Percentiles rank a stretch among this genome's conserved stretches.
Evolutionary conservation across 2,888 invertebrate species (phyloP).

Genomic region (Macaria notata): DNA sequence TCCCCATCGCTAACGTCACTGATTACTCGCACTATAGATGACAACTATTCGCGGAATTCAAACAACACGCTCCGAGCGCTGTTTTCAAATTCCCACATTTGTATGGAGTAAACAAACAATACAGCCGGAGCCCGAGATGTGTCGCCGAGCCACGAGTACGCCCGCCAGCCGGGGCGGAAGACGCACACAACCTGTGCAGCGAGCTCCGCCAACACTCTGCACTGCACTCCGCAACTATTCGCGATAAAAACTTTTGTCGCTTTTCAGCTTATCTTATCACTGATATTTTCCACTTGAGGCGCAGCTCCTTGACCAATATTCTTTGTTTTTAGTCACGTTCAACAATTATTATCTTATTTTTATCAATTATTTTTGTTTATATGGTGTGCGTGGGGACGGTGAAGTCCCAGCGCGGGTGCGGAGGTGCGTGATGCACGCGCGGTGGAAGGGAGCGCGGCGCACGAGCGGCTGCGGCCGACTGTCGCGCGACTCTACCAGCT

Average conservation of each 20-base stretch:
- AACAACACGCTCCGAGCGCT: slow-evolving; percentile 46
- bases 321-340: slow-evolving; percentile 45
- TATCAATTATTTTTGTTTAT: no score
- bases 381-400: no score
- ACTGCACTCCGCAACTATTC: slow-evolving; percentile 50
- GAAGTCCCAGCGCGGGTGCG: background rate
- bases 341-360: background rate
- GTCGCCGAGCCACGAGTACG: slow-evolving; percentile 40
- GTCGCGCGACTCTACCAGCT: slow-evolving; percentile 24
- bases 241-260: slow-evolving; percentile 55
- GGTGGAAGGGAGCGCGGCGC: slow-evolving; percentile 49
- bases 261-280: slow-evolving; percentile 65
- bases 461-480: slow-evolving; percentile 39
- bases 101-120: slow-evolving; percentile 47
- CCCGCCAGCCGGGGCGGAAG: slow-evolving; percentile 56
- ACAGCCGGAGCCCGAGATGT: slow-evolving; percentile 37
- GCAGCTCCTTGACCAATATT: slow-evolving; percentile 57
- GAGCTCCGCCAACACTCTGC: slow-evolving; percentile 36
- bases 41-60: slow-evolving; percentile 50
- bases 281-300: slow-evolving; percentile 62
- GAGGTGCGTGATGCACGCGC: slow-evolving; percentile 50
- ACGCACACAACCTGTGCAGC: slow-evolving; percentile 60
- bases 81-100: slow-evolving; percentile 58
- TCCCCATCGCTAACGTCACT: slow-evolving; percentile 60
- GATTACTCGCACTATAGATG: slow-evolving; percentile 41